phyloP scores from a whole-genome alignment of 92 coral and sea anemone species.

The Hydrozoanthus gracilis region DNA sequence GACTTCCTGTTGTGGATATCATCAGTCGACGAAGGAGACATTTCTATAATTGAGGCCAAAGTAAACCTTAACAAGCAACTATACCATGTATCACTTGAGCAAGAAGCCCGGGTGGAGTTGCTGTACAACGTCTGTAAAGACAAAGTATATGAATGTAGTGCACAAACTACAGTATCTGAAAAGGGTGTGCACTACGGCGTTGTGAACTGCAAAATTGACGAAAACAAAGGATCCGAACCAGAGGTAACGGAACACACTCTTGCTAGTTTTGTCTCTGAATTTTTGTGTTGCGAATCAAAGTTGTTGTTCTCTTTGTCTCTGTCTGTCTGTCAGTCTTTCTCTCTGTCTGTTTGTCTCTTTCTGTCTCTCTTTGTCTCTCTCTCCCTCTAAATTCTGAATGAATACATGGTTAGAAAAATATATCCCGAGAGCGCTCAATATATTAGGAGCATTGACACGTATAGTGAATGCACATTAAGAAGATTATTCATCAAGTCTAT shows the following conservation, averaged over 20 bases:
- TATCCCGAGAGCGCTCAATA: too few relatives aligned
- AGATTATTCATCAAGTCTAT: too few relatives aligned
- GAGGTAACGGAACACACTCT: not conserved
- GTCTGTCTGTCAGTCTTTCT: too few relatives aligned
- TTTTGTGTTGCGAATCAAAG: too few relatives aligned
- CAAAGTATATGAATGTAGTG: constrained; percentile 18
- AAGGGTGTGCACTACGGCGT: constrained; percentile 19
- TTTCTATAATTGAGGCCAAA: constrained; percentile 15
- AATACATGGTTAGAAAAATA: too few relatives aligned
- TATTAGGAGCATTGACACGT: too few relatives aligned
- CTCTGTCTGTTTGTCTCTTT: too few relatives aligned
- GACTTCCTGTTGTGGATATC: constrained; percentile 11
- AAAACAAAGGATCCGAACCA: not conserved
- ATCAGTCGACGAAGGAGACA: constrained; percentile 14
- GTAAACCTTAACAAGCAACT: constrained; percentile 20
- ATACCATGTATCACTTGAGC: not conserved
- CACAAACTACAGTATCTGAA: not conserved
- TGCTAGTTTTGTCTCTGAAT: too few relatives aligned
- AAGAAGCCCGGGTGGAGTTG: constrained; percentile 18
- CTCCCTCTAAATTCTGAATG: too few relatives aligned
- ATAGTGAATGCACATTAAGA: too few relatives aligned
- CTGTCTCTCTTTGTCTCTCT: too few relatives aligned
- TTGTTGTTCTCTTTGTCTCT: too few relatives aligned
- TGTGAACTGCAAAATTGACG: constrained; percentile 16
- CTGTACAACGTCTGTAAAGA: constrained; percentile 36